Base-by-base conservation (phyloP, 2,888 invertebrate genomes). In the Rhyacophila evoluta region DNA sequence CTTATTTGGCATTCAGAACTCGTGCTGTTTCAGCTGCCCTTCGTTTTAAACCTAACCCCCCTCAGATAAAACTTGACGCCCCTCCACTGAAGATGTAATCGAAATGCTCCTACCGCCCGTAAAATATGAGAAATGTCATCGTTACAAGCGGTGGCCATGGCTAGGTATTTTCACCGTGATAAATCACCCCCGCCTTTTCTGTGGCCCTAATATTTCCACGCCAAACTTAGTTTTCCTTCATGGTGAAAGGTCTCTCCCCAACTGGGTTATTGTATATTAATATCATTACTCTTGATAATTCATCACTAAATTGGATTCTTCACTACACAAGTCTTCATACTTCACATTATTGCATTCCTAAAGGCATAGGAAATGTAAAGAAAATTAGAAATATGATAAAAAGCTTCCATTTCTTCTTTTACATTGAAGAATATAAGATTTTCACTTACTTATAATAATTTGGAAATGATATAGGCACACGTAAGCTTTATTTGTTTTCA, bases 121-220 rank as follows among this genome's bases (percentile, higher is more conserved):
- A 55, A 55, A 55, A 55, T 55, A 55, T 55, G 55, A 55, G 55
- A 55, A 55, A 55, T 55, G 55, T 55, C 55, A 55, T 55, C 55
- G 19, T 55, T 55, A 55, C 15, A 12, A 55, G 29, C 6, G 29
- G 4, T 25, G 12, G 15, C 8, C 55, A 8, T 19, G 10, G 19
- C 19, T 55, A 8, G 19, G 55, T 55, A 55, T 55, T 55, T 55
- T 55, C 19, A 55, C 55, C 55, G 10, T 2, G 15, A 55, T 19
- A n/a, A 55, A 55, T 55, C 55, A 55, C 25, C 25, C 55, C 10
- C 10, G 55, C 25, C 6, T 33, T 2, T 33, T 33, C 29, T 33
- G 29, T 33, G 29, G 55, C 55, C 15, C 19, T n/a, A 19, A 55
- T 55, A 55, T 55, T 55, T 55, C 19, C 6, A 55, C 55, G 55